Evolutionary conservation across 2,888 invertebrate genomes (phyloP).

Genomic region (Achlya flavicornis): DNA sequence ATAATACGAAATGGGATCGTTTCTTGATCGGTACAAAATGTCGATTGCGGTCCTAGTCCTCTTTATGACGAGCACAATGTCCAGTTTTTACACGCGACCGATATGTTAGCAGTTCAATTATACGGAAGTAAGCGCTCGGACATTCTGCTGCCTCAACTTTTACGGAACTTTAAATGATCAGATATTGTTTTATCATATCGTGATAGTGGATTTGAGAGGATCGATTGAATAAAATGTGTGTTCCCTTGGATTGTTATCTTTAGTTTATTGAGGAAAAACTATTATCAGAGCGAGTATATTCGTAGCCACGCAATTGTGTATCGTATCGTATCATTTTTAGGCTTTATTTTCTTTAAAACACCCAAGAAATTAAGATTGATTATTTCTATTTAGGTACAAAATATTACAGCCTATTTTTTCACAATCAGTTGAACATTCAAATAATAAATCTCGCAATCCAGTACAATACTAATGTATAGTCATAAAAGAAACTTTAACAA

Average conservation of each 20-base stretch:
- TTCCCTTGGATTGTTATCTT: neutral
- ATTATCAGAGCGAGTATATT: no score
- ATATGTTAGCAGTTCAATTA: slow-evolving; percentile 72
- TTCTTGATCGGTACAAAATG: slow-evolving; percentile 16
- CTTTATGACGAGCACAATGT: slow-evolving; percentile 51
- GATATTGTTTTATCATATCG: slow-evolving; percentile 5
- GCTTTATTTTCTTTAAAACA: no score
- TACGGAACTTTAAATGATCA: slow-evolving; percentile 18
- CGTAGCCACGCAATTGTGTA: no score
- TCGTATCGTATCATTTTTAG: no score
- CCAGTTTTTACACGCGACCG: slow-evolving; percentile 58
- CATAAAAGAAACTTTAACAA: slow-evolving; percentile 34
- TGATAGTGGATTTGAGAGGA: slow-evolving; percentile 1
- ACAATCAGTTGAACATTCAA: neutral
- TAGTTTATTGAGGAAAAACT: neutral
- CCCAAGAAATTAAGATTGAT: no score
- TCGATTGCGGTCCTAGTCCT: slow-evolving; percentile 40
- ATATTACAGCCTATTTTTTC: no score
- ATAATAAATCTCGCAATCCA: neutral
- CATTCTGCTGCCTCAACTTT: slow-evolving; percentile 48
- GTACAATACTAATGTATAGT: neutral
- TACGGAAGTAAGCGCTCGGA: slow-evolving; percentile 65
- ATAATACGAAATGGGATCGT: slow-evolving; percentile 36
- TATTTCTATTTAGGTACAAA: no score
- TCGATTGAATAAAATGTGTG: neutral